Evolutionary conservation across 2,888 invertebrate species (phyloP).

Genomic region (Cantharis rufa): DNA sequence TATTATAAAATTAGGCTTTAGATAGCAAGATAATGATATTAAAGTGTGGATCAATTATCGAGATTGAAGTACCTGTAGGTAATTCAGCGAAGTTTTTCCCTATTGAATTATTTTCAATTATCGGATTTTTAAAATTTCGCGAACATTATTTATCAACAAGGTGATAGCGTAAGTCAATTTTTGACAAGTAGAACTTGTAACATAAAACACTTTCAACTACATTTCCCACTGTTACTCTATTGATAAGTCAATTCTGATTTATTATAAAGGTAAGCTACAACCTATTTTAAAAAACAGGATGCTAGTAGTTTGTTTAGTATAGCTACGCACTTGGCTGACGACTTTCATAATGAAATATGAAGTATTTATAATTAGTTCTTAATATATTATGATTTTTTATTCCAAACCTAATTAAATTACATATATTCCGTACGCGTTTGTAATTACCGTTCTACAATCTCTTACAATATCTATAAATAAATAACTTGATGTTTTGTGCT

Average conservation of each 20-base stretch:
- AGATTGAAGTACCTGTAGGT: background rate
- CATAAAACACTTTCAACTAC: background rate
- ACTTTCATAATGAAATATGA: background rate
- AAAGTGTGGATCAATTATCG: too few relatives aligned
- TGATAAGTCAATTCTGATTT: background rate
- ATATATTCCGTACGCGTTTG: constrained; percentile 5
- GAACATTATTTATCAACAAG: background rate
- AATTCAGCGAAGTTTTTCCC: background rate
- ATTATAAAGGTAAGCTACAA: background rate
- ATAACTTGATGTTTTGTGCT: constrained; percentile 11
- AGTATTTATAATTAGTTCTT: background rate
- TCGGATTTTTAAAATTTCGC: background rate
- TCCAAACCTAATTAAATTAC: background rate
- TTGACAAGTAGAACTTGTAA: background rate
- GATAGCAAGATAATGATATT: too few relatives aligned
- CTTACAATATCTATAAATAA: constrained; percentile 16
- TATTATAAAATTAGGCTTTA: too few relatives aligned
- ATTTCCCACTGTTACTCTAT: background rate
- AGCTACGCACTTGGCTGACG: background rate
- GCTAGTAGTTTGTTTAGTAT: background rate
- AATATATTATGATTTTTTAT: background rate
- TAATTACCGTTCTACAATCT: constrained; percentile 13
- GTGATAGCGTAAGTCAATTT: background rate
- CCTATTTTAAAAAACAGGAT: background rate
- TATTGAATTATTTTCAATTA: background rate